Conservation (phyloP, 2,888 invertebrate genomes). For the Agrotis segetum region DNA sequence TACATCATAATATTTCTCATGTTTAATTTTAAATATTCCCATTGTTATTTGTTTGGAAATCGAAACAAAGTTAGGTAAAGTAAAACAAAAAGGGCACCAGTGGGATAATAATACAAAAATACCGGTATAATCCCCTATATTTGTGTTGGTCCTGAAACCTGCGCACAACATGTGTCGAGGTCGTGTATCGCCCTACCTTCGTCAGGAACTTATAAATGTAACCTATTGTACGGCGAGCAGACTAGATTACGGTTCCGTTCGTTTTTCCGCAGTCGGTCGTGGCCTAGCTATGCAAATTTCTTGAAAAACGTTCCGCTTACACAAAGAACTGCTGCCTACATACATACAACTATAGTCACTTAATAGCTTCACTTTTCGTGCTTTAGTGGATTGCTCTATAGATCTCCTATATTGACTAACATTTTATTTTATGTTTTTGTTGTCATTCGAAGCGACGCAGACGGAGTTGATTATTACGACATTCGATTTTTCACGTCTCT, state of each 20-base stretch:
- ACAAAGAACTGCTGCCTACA: conserved; percentile 56
- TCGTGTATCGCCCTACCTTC: conserved; percentile 43
- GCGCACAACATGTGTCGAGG: conserved; percentile 51
- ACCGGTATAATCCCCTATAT: conserved; percentile 15
- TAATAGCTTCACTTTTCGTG: conserved; percentile 47
- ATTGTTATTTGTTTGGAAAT: conserved; percentile 32
- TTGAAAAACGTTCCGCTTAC: conserved; percentile 73
- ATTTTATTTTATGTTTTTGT: conserved; percentile 54
- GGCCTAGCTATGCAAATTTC: conserved; percentile 79
- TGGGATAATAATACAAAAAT: conserved; percentile 24
- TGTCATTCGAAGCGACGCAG: conserved; percentile 19
- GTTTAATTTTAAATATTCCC: conserved; percentile 13
- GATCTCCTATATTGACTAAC: conserved; percentile 17
- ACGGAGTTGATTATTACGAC: conserved; percentile 25
- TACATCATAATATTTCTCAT: neutral
- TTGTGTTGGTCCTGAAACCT: conserved; percentile 37
- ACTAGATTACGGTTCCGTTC: conserved; percentile 70
- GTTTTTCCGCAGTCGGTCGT: conserved; percentile 68
- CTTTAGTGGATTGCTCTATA: conserved; percentile 35
- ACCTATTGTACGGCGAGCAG: conserved; percentile 62
- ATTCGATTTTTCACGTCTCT: neutral
- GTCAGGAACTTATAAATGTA: conserved; percentile 63
- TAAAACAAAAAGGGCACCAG: conserved; percentile 36
- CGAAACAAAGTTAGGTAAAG: conserved; percentile 13
- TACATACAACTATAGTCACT: conserved; percentile 34